Base-by-base conservation (phyloP, 2,113 vertebrate species). In the Apodemus sylvaticus region DNA sequence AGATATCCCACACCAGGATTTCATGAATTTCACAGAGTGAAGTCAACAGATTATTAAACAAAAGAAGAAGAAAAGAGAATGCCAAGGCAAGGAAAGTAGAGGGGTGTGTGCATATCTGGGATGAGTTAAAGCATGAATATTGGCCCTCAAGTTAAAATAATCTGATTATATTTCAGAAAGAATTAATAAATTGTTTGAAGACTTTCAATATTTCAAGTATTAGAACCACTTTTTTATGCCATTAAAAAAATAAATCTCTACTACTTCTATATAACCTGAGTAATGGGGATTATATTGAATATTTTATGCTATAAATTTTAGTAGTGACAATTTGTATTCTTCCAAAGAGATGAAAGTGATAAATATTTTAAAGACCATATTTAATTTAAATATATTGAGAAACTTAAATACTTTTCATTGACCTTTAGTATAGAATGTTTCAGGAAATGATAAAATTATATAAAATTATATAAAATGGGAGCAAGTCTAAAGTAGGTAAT, bases 321-420 rank as follows among this genome's bases (percentile, higher is more conserved):
- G 42, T 62, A 60, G 39, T 34, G 70, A 48, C 7, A 62, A 85
- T 85, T 92, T 79, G 5, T 5, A 60, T 58, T 29, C 5, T 39
- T 51, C 14, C 42, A 39, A 78, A n/a, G 36, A 70, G 26, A 51
- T 42, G 6, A 77, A 93, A 77, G 48, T 71, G 45, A 88, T 20
- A 77, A 93, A 77, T 64, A 77, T 78, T 89, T 89, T n/a, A 89
- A 83, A 85, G 51, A 77, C 42, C n/a, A 55, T 62, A 45, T 89
- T 89, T 70, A 90, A 60, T 60, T 94, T 78, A 89, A 89, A 85
- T 3, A 20, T 36, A 26, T 85, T 74, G 7, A 74, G 16, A 68
- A 60, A 87, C 29, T 71, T 39, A 68, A 62, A 74, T 10, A 86
- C 4, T 66, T 89, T 66, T 48, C 20, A 45, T 48, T 95, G 64